These are phyloP conservation scores for Leistus spinibarbis DNA, from an alignment of 2,888 invertebrate species.

Conservation along the genomic window DNA sequence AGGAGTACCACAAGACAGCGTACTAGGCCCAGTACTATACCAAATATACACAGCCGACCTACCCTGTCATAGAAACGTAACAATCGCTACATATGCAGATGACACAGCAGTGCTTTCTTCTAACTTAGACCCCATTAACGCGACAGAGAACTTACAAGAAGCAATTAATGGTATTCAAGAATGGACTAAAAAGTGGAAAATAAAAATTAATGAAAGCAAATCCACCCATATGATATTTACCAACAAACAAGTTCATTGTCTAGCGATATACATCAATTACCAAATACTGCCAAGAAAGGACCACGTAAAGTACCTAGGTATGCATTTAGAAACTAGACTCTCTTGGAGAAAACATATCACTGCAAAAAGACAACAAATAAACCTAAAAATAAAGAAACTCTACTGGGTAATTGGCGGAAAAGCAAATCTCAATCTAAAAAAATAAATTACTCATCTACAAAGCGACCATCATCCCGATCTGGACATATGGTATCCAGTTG, in stretches of 20 bases:
- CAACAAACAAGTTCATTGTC: constrained; percentile 42
- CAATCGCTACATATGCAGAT: not conserved
- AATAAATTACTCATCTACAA: constrained; percentile 3
- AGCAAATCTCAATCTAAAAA: not conserved
- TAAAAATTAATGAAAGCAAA: constrained; percentile 40
- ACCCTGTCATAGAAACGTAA: not conserved
- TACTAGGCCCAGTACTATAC: not conserved
- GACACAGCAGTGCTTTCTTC: no score
- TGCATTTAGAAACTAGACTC: constrained; percentile 21
- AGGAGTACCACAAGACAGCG: not conserved
- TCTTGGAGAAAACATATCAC: not conserved
- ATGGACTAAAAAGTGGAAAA: constrained; percentile 41
- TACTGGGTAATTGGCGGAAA: not conserved
- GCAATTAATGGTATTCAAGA: constrained; percentile 4
- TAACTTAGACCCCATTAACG: not conserved
- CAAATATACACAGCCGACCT: not conserved
- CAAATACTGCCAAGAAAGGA: no score
- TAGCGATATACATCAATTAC: constrained; percentile 40
- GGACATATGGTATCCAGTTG: constrained; percentile 15
- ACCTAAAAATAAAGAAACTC: not conserved
- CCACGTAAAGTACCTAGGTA: constrained; percentile 40
- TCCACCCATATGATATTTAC: constrained; percentile 42
- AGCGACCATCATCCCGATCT: constrained; percentile 1
- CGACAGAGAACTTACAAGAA: constrained; percentile 1
- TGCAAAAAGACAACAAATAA: constrained; percentile 4